Evolutionary conservation across 2,113 vertebrate species (phyloP), one percentile per base, ranked within the genome.

Genomic region (Apodemus speciosus): DNA sequence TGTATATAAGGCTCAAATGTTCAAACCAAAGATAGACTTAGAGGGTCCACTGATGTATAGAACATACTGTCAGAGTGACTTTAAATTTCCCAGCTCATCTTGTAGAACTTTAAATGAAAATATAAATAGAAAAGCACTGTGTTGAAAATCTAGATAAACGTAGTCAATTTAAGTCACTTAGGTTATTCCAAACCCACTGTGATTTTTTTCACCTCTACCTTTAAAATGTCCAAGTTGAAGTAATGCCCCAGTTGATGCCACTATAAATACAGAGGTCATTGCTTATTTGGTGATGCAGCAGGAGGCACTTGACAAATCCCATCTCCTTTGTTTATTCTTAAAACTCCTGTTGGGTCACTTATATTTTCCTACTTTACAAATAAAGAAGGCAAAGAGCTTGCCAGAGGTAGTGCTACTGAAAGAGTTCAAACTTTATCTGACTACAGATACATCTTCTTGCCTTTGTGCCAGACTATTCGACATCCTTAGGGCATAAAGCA

Each of bases 41-140:
- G 38, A 53, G 18, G 4, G 20, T 49, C 56, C 32, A 11, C 14
- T 71, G 10, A 66, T 87, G 6, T 58, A 66, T 21, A 72, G 58
- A 46, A 76, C 83, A 79, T 2, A 25, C 8, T 15, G 7, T 77
- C 51, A 51, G 77, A 46, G 62, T 30, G 13, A n/a, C 2, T 46
- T 76, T 27, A 53, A 43, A 86, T 53, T 83, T 75, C 66, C 68
- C 69, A 73, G 60, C 38, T 32, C 27, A 62, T 43, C n/a, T 51
- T 5, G 21, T 81, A 81, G 76, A 90, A 91, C 53, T 85, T 90
- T 72, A 84, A 68, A 71, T 71, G 46, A 92, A 93, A 95, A 89
- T 81, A 68, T 6, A 92, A 30, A 35, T 49, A 79, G n/a, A 84
- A 94, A 92, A 46, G 9, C 32, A 85, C 8, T 35, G 30, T 58